Conservation (phyloP, 1,140 invertebrate species). For the Pogonomyrmex barbatus region DNA sequence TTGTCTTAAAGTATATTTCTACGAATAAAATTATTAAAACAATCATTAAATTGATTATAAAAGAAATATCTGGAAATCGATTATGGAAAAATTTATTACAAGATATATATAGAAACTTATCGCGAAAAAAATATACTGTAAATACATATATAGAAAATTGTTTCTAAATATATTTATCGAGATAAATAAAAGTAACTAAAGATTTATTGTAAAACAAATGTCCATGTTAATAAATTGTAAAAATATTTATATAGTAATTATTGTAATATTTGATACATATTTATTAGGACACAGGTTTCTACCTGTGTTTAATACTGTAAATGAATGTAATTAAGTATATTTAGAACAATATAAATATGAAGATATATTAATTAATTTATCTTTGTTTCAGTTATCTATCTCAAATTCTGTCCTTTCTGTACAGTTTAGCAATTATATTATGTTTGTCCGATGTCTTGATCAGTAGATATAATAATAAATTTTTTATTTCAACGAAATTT, state of each 20-base stretch:
- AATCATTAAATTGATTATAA: background rate
- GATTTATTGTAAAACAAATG: background rate
- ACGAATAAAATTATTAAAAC: background rate
- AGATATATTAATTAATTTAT: conserved; percentile 4
- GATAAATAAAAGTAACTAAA: background rate
- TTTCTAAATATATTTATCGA: background rate
- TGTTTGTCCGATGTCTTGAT: background rate
- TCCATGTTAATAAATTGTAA: background rate
- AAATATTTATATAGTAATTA: background rate
- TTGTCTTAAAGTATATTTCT: background rate
- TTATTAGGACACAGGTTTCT: background rate
- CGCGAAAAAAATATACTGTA: background rate
- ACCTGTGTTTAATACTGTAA: background rate
- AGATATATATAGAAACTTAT: background rate
- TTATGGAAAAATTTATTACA: background rate
- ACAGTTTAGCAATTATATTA: background rate
- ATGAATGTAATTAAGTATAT: background rate
- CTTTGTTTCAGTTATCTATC: background rate
- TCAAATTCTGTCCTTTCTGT: background rate
- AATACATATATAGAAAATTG: background rate
- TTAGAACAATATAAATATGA: background rate
- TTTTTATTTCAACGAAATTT: background rate
- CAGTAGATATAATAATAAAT: background rate
- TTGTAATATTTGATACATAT: background rate
- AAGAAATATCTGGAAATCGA: background rate